Evolutionary conservation across 2,113 vertebrate species (phyloP), one percentile per base, ranked within the genome.

Genomic region (Hippocampus abdominalis): DNA sequence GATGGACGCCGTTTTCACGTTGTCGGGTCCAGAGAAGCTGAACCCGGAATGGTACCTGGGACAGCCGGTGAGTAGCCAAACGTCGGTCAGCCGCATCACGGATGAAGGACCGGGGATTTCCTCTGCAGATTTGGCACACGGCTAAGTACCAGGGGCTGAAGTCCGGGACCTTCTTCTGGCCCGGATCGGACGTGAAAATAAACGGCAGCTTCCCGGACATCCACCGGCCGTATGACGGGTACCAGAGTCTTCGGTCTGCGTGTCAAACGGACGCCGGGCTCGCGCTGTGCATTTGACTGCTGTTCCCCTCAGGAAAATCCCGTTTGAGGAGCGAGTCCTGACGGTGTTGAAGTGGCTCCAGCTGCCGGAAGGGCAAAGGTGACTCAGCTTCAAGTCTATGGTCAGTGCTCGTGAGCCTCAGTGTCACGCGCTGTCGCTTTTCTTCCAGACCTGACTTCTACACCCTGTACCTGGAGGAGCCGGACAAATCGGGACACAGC

Each of bases 91-190:
- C 7, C 12, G 0, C 4, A 4, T 32, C 18, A 2, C 59, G 11
- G 27, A 32, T 36, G 13, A 15, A 27, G 0, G 21, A 13, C 4
- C 6, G 11, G 21, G 21, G 3, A 16, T 53, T 68, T 56, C 21
- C 10, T n/a, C 32, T 62, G 61, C 75, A 99, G 97, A 90, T 99
- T n/a, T 99, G 97, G 97, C 89, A 95, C 66, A 98, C 97, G 0
- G 95, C 93, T 1, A 91, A 78, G 72, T 84, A 93, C 78, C 96
- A 98, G 75, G 93, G 94, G 10, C 88, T 96, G 71, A 96, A 87
- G 83, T 84, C 95, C 0, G 96, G 82, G 3, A 94, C 96, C 0
- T 98, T 91, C 84, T 99, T 97, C 84, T 99, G 97, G 97, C 96
- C 96, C 0, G 97, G 96, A 21, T 97, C 97, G 32, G 96, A 99